Conservation (phyloP, 1,140 invertebrate species). For the Bradynema listronoti region DNA sequence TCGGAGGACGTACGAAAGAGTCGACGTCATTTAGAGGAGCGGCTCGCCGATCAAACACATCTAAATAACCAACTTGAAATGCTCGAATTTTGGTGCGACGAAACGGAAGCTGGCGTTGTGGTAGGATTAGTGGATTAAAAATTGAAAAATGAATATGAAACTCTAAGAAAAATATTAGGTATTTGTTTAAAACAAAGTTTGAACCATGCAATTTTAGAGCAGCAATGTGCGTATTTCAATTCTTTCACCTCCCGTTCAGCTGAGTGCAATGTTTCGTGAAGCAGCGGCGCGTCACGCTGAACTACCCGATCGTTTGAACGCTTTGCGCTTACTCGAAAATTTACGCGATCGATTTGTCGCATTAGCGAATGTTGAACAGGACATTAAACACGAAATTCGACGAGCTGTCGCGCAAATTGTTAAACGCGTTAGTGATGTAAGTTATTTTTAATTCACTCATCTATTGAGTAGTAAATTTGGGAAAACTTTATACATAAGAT, state of each 20-base stretch:
- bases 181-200: too few relatives aligned
- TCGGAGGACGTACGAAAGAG: conserved; percentile 18
- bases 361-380: conserved; percentile 28
- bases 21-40: conserved; percentile 26
- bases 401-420: conserved; percentile 39
- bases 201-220: too few relatives aligned
- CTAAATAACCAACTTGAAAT: conserved; percentile 37
- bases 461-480: too few relatives aligned
- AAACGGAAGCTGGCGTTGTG: conserved; percentile 40
- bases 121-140: too few relatives aligned
- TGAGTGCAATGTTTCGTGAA: too few relatives aligned
- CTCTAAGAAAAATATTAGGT: too few relatives aligned
- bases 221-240: too few relatives aligned
- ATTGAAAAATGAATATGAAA: too few relatives aligned
- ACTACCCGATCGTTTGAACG: conserved; percentile 26
- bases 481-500: too few relatives aligned
- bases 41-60: conserved; percentile 34
- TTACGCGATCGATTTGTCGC: conserved; percentile 47
- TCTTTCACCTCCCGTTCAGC: too few relatives aligned
- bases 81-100: conserved; percentile 47
- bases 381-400: conserved; percentile 44
- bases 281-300: conserved; percentile 26
- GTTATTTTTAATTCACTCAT: too few relatives aligned
- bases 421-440: conserved; percentile 48
- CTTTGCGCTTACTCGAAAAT: conserved; percentile 27